Conservation (phyloP, 1,140 invertebrate genomes). For the Antheraea mylitta region DNA sequence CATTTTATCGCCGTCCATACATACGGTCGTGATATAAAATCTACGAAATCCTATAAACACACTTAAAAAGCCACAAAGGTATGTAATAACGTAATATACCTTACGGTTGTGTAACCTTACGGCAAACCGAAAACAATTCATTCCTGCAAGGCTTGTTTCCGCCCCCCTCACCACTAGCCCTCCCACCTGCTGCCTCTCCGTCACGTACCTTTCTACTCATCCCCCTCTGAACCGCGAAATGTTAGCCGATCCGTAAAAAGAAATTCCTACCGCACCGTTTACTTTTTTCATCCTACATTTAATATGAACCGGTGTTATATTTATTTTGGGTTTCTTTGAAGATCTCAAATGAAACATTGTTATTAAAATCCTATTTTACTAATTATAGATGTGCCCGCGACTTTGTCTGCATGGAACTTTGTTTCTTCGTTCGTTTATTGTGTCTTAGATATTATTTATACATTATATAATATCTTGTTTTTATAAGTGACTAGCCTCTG, state of each 20-base stretch:
- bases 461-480: too few relatives aligned
- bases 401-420: too few relatives aligned
- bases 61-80: constrained; percentile 58
- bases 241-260: constrained; percentile 67
- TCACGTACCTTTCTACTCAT: constrained; percentile 22
- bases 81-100: constrained; percentile 59
- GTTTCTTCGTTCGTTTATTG: too few relatives aligned
- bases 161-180: constrained; percentile 2
- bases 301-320: constrained; percentile 55
- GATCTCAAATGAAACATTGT: not conserved
- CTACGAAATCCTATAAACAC: constrained; percentile 49
- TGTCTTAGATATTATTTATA: too few relatives aligned
- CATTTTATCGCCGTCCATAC: not conserved
- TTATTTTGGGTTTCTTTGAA: constrained; percentile 33
- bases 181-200: constrained; percentile 18
- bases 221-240: constrained; percentile 43
- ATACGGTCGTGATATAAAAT: not conserved
- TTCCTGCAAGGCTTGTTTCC: constrained; percentile 36
- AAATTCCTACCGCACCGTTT: constrained; percentile 66
- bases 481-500: too few relatives aligned
- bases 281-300: constrained; percentile 65
- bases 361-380: not conserved
- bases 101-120: constrained; percentile 41
- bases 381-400: too few relatives aligned
- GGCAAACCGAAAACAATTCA: constrained; percentile 63